Evolutionary conservation across 2,888 invertebrate species (phyloP).

Genomic region (Parthenolecanium corni): DNA sequence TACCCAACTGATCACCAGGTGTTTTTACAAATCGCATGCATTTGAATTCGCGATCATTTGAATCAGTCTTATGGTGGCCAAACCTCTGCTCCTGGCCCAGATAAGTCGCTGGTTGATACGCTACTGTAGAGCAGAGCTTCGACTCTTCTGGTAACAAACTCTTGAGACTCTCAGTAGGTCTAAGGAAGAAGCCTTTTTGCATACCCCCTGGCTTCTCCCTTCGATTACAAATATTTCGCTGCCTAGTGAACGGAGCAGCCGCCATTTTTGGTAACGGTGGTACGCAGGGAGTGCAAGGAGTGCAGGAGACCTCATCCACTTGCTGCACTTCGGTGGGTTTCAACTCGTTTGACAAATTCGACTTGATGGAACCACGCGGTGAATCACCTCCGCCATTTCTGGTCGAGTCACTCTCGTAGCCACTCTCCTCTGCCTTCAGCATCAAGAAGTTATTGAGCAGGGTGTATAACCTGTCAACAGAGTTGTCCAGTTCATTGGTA

Average conservation of each 20-base stretch:
- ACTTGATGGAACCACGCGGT: conserved; percentile 40
- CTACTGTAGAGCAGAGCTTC: not conserved
- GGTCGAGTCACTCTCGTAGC: conserved; percentile 50
- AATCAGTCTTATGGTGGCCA: not conserved
- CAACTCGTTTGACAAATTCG: conserved; percentile 30
- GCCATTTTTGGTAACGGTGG: not conserved
- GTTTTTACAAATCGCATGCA: conserved; percentile 35
- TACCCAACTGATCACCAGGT: conserved; percentile 36
- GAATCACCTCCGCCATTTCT: conserved; percentile 43
- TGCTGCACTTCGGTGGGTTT: not conserved
- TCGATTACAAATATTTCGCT: conserved; percentile 5
- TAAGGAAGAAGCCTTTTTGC: not conserved
- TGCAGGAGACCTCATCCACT: not conserved
- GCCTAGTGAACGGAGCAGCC: conserved; percentile 12
- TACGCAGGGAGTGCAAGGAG: not conserved
- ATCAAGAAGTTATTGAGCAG: conserved; percentile 18
- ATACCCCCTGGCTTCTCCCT: not conserved
- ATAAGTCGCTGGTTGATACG: conserved; percentile 1
- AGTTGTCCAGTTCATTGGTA: conserved; percentile 14
- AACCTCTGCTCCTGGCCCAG: not conserved
- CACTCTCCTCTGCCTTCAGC: conserved; percentile 45
- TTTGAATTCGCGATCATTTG: conserved; percentile 35
- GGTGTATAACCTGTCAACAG: conserved; percentile 13
- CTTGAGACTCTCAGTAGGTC: not conserved
- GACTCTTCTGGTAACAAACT: not conserved